Base-by-base conservation (phyloP, 2,888 invertebrate species). In the Xiphydria camelus region DNA sequence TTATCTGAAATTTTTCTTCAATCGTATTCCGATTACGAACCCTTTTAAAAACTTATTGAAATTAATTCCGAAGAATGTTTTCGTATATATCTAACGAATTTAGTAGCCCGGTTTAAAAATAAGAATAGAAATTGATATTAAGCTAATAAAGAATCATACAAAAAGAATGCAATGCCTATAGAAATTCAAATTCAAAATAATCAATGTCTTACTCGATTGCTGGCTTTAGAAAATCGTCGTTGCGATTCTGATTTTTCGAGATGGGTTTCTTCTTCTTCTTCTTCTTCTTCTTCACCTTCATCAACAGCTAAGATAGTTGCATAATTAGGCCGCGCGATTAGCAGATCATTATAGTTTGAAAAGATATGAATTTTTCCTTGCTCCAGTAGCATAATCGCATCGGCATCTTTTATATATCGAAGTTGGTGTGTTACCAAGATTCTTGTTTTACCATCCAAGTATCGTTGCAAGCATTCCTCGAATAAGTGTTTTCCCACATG, bases 381-480 rank as follows among this genome's bases (percentile, higher is more conserved):
- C 2, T 75, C 72, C 5, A 75, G 40, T 4, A 71, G 47, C 32
- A 73, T 43, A 20, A 73, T 71, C 1, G 50, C 60, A 34, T 75
- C 74, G 2, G 68, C 72, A 14, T 53, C 82, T 52, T 83, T 80
- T 14, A 87, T 77, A 64, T 87, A 87, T 68, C 87, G 86, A 59
- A 87, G 73, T 72, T 87, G 87, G 64, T 87, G 87, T 0, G 92
- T 93, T 53, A 90, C 87, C 22, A 92, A 80, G 33, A 92, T 82
- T 14, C 87, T 78, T 1, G 88, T 87, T 66, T 88, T 85, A 51
- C 84, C 79, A n/a, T 80, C 78, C 55, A 92, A 77, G 61, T 84
- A 84, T n/a, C 74, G 76, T 23, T 75, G 76, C 45, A 89, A 83
- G 47, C 88, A 90, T 73, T 87, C 83, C 47, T 88, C 83, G 66